Evolutionary conservation across 1,140 invertebrate species (phyloP).

Genomic region (Trachymyrmex septentrionalis): DNA sequence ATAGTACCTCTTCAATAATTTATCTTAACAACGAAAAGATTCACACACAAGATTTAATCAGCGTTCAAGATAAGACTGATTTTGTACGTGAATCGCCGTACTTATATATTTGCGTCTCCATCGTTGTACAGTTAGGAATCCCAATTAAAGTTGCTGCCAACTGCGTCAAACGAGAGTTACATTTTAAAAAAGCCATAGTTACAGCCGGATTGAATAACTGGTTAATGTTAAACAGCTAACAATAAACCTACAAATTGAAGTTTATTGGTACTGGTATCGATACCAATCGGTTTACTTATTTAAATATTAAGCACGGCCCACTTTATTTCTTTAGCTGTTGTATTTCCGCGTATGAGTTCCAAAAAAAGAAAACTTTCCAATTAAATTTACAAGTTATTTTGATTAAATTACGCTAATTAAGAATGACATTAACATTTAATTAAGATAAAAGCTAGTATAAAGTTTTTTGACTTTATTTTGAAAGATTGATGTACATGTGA

Average conservation of each 20-base stretch:
- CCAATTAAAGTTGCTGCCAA: constrained; percentile 56
- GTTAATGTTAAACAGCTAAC: neutral
- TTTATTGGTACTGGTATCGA: neutral
- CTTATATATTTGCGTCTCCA: constrained; percentile 76
- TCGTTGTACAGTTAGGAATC: constrained; percentile 80
- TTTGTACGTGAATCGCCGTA: constrained; percentile 41
- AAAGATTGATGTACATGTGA: neutral
- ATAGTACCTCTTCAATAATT: neutral
- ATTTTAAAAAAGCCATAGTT: constrained; percentile 20
- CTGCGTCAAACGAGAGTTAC: constrained; percentile 46
- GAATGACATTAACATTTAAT: neutral
- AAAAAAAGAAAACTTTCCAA: neutral
- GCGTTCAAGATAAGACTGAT: constrained; percentile 70
- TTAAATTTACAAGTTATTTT: neutral
- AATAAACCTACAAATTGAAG: neutral
- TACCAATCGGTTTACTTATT: neutral
- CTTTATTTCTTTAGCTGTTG: neutral
- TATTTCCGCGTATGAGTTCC: neutral
- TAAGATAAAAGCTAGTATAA: neutral
- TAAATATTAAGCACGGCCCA: neutral
- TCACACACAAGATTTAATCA: neutral
- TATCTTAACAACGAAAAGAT: neutral
- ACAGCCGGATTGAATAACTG: no score
- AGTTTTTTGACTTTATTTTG: neutral
- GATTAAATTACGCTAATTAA: neutral